phyloP scores from a whole-genome alignment of 2,113 vertebrate genomes.

The Chloropsis hardwickii region DNA sequence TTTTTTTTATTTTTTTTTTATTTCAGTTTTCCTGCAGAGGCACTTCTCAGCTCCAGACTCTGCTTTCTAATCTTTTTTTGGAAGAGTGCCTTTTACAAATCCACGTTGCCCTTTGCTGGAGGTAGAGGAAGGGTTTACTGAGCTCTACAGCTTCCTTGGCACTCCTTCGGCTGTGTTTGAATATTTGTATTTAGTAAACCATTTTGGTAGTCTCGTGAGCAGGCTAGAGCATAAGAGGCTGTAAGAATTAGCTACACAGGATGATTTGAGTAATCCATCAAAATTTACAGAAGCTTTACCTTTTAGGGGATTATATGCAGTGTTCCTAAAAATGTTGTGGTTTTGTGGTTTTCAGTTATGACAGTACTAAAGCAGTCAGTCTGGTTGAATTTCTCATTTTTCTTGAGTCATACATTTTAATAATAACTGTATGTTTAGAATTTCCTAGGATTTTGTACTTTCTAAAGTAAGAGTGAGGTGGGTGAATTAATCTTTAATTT shows the following conservation, averaged over 20 bases:
- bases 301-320: not conserved
- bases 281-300: not conserved
- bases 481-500: conserved; percentile 12
- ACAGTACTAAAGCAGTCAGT: not conserved
- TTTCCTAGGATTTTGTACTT: conserved; percentile 26
- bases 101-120: not conserved
- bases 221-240: not conserved
- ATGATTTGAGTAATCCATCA: not conserved
- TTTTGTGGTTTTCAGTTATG: not conserved
- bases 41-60: not conserved
- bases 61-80: not conserved
- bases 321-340: not conserved
- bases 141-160: not conserved
- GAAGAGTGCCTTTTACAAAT: not conserved
- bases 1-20: not conserved
- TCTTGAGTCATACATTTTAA: conserved; percentile 14
- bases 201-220: not conserved
- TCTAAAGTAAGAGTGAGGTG: not conserved
- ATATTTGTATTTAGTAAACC: not conserved
- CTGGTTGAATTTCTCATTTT: conserved; percentile 1
- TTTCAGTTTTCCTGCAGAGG: not conserved
- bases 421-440: conserved; percentile 21
- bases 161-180: not conserved
- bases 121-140: not conserved
- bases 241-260: not conserved